Percentiles rank a stretch among this genome's conserved stretches.
phyloP scores from a whole-genome alignment of 2,113 vertebrate species.

The Pomatorhinus ruficollis region DNA sequence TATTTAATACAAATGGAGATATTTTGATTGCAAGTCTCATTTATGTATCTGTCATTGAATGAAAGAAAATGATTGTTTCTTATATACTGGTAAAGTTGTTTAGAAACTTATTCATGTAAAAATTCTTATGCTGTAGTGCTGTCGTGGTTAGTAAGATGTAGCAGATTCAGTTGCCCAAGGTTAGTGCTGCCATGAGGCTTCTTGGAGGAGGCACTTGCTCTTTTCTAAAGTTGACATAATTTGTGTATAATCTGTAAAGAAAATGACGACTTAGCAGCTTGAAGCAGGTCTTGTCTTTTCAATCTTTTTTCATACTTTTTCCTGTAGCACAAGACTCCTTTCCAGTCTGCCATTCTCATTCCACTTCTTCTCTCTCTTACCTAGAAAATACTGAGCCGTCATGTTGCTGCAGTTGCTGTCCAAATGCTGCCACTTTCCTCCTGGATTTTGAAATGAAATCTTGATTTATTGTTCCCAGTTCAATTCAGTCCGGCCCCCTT shows the following conservation, averaged over 20 bases:
- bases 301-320: background rate
- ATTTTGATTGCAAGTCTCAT: background rate
- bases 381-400: background rate
- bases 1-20: background rate
- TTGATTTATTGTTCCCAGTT: slow-evolving; percentile 5
- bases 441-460: slow-evolving; percentile 19
- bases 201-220: background rate
- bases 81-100: background rate
- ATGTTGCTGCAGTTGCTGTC: background rate
- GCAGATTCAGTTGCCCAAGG: background rate
- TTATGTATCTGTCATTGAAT: background rate
- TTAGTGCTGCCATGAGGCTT: background rate
- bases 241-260: background rate
- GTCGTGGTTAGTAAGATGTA: background rate
- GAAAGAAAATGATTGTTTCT: background rate
- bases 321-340: background rate
- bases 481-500: background rate
- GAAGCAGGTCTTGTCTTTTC: background rate
- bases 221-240: background rate
- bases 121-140: background rate
- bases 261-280: background rate
- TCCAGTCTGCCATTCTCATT: background rate
- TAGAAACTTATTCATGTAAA: background rate
- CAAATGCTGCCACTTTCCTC: background rate
- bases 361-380: background rate